Base-by-base conservation (phyloP, 1,140 invertebrate species). In the Drosophila lowei region DNA sequence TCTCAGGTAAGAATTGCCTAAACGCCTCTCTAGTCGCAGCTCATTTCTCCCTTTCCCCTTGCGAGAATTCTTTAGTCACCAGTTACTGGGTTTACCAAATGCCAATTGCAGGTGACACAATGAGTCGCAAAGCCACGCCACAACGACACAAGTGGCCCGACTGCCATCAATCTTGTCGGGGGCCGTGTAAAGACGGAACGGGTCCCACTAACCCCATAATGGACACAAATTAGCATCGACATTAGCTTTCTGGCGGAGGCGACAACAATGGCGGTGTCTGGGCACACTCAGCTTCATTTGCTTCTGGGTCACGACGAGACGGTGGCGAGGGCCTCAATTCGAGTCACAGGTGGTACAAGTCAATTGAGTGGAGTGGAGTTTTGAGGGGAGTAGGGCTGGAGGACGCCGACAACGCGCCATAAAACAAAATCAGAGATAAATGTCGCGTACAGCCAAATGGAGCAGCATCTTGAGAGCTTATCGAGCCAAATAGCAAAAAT, bases 401-500 rank as follows among this genome's bases (percentile, higher is more conserved):
- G 38, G 55, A 46, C 15, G 49, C 38, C 47, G 38, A 52, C 60
- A 58, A 77, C 61, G 75, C 76, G 72, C 73, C 67, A 21, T 63
- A 68, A 77, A 79, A 77, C 63, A 77, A 65, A 71, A 75, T 65
- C 52, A 62, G 56, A 62, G 62, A 72, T 72, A 72, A 73, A 63
- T 46, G 57, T 63, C 57, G 67, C 61, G 48, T 58, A 67, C 50
- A 50, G 55, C 74, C 66, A 66, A 78, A 66, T 79, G 72, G 66
- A 79, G 72, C 72, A 80, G 56, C 71, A 65, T 67, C 63, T 73
- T 64, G 34, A 23, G 53, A 80, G 56, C 71, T 61, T 67, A 57
- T 73, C 63, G 34, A 23, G 53, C n/a, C 49, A 58, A 67, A 63
- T 60, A 70, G 62, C 74, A 66, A 85, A 84, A 84, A 85, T 84